Evolutionary conservation across 2,113 vertebrate species (phyloP).

Genomic region (Brevimyrus niger): DNA sequence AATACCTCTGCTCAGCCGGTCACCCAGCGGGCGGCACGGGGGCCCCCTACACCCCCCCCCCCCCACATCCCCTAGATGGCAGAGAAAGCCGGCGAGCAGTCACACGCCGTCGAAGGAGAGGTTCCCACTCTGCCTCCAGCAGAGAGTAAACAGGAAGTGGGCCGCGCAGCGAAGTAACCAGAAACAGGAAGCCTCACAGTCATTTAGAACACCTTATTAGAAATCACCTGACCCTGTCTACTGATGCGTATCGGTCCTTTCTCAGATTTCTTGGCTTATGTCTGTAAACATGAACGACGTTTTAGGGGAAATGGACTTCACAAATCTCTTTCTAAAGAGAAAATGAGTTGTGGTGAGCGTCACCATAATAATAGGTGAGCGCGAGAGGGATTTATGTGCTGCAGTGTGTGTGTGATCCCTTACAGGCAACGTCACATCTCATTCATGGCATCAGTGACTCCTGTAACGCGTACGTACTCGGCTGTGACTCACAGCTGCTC

Average conservation of each 20-base stretch:
- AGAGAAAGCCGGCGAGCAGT: not conserved
- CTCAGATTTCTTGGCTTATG: not conserved
- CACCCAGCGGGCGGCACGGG: not conserved
- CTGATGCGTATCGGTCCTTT: not conserved
- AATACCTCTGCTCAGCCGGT: not conserved
- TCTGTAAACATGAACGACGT: not conserved
- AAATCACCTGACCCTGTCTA: not conserved
- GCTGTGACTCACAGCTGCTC: not conserved
- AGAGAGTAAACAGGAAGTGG: conserved; percentile 39
- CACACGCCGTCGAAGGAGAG: not conserved
- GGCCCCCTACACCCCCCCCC: not conserved
- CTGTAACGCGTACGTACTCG: not conserved
- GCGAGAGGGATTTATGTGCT: not conserved
- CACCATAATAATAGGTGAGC: not conserved
- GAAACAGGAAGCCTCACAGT: conserved; percentile 17
- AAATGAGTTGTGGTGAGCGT: not conserved
- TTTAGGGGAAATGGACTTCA: not conserved
- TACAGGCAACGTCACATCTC: not conserved
- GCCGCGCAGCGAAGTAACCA: conserved; percentile 6
- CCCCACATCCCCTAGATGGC: not conserved
- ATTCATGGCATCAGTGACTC: not conserved
- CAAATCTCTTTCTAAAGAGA: not conserved
- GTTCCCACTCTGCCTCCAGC: conserved; percentile 17
- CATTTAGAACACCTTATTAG: conserved; percentile 14
- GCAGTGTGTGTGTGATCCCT: not conserved